Conservation (phyloP, 2,888 invertebrate species). For the Spialia ferax region DNA sequence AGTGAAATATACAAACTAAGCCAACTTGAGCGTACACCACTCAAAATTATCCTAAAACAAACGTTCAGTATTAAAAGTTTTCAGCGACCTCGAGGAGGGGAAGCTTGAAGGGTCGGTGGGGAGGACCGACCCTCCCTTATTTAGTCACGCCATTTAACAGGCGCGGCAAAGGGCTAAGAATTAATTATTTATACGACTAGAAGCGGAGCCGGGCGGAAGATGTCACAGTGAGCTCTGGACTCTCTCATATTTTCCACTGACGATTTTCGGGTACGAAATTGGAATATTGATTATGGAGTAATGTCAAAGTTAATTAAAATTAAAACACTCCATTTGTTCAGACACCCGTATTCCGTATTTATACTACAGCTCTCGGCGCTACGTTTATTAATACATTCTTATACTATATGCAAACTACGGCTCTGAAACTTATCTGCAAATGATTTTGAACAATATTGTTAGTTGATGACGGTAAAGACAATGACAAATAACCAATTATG, state of each 20-base stretch:
- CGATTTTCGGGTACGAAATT: conserved; percentile 47
- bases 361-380: background rate
- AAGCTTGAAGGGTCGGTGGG: conserved; percentile 49
- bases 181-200: conserved; percentile 71
- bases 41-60: conserved; percentile 69
- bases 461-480: too few relatives aligned
- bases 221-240: conserved; percentile 55
- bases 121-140: conserved; percentile 68
- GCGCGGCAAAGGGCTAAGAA: conserved; percentile 76
- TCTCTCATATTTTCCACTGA: conserved; percentile 50
- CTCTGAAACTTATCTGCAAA: too few relatives aligned
- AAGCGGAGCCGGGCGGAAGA: conserved; percentile 56
- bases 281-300: conserved; percentile 38
- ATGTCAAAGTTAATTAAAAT: conserved; percentile 19
- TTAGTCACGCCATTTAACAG: conserved; percentile 83
- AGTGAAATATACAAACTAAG: conserved; percentile 29
- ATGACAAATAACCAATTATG: too few relatives aligned
- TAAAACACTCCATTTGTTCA: conserved; percentile 7
- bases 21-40: conserved; percentile 47
- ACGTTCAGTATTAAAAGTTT: conserved; percentile 73
- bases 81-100: conserved; percentile 51
- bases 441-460: too few relatives aligned
- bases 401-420: background rate
- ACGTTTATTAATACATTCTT: conserved; percentile 1
- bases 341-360: background rate